These are phyloP conservation scores for Dicycla oo DNA, from an alignment of 2,888 invertebrate genomes.

Conservation along the genomic window DNA sequence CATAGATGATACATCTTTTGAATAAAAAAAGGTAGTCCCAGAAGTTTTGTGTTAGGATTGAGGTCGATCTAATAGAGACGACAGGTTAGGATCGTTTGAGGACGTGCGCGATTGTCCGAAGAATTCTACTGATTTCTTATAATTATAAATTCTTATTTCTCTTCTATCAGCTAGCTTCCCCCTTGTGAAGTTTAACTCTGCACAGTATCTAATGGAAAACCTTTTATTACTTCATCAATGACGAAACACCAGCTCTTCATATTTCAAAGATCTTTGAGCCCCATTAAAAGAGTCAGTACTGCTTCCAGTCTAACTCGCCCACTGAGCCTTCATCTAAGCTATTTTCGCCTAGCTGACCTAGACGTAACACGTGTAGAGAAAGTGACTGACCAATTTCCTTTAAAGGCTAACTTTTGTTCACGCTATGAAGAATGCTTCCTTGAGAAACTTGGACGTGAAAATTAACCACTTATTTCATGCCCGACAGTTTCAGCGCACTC, in stretches of 20 bases:
- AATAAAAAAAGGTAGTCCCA: no score
- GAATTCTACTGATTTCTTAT: no score
- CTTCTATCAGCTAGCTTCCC: no score
- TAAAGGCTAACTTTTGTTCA: neutral
- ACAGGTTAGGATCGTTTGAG: no score
- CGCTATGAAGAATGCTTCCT: neutral
- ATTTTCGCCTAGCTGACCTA: no score
- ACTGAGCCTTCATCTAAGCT: no score
- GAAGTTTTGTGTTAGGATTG: no score
- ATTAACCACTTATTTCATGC: rapidly evolving
- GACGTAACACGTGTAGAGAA: neutral
- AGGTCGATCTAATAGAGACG: no score
- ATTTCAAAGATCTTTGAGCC: neutral
- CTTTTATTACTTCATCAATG: neutral
- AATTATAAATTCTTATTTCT: no score
- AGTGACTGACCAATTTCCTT: neutral
- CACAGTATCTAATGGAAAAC: neutral
- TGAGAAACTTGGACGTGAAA: neutral
- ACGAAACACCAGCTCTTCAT: neutral
- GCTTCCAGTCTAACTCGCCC: neutral
- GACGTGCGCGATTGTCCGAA: no score
- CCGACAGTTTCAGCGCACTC: neutral
- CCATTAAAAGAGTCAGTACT: neutral
- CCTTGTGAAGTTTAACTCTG: no score
- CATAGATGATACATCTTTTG: no score